Conservation (phyloP, 2,797 vertebrate species). For the Scyliorhinus canicula region DNA sequence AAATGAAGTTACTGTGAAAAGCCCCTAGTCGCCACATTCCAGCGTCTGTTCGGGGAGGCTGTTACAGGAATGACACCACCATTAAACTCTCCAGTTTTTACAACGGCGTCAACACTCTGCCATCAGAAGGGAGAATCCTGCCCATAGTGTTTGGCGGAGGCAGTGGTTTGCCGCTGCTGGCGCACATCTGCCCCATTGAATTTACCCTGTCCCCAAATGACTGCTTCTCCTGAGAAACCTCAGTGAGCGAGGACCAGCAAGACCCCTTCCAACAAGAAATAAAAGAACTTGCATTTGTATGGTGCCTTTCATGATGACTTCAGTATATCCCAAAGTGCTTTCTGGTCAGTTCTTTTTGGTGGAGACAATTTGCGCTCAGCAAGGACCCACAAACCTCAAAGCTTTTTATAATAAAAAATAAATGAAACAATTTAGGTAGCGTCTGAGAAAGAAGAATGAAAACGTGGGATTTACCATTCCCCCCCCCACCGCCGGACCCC, state of each 20-base stretch:
- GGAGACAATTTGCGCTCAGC: background rate
- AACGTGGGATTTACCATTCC: too few species aligned
- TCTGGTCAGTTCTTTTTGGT: background rate
- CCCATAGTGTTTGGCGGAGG: slow-evolving; percentile 38
- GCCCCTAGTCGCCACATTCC: too few species aligned
- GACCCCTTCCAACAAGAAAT: background rate
- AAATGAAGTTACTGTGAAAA: too few species aligned
- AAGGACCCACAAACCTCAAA: background rate
- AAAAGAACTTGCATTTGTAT: background rate
- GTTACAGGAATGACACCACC: too few species aligned
- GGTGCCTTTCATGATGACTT: background rate
- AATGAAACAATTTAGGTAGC: background rate
- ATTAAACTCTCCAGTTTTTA: too few species aligned
- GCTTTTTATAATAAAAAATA: background rate
- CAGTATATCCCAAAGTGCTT: background rate
- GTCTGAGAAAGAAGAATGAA: background rate
- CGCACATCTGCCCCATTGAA: slow-evolving; percentile 46
- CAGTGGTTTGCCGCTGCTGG: slow-evolving; percentile 40
- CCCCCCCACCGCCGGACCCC: too few species aligned
- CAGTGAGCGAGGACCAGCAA: background rate
- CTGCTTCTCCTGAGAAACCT: slow-evolving; percentile 43
- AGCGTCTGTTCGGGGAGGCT: too few species aligned
- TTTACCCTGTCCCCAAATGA: slow-evolving; percentile 44
- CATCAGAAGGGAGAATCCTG: too few species aligned
- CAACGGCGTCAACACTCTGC: too few species aligned